A percentile compares a stretch with the other conserved stretches of the same genome.
Evolutionary conservation across 2,113 vertebrate genomes (phyloP).

Genomic region (Atractosteus spatula): DNA sequence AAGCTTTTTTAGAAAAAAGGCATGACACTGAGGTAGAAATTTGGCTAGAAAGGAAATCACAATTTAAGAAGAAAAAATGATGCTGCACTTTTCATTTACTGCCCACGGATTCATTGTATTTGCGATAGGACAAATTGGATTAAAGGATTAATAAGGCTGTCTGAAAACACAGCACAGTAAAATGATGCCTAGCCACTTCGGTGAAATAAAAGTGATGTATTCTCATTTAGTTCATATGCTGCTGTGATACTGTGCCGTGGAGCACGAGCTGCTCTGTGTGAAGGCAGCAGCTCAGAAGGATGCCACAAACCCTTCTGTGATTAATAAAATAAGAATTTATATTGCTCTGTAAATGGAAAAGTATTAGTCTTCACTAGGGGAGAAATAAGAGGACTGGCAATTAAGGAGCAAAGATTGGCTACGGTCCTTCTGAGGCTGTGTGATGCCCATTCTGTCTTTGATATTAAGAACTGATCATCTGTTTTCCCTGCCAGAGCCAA

Average conservation of each 20-base stretch:
- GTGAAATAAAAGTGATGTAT: not conserved
- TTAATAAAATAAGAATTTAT: conserved; percentile 24
- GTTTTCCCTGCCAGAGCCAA: conserved; percentile 15
- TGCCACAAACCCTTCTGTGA: not conserved
- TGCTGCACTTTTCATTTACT: no score
- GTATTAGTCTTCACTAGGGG: conserved; percentile 2
- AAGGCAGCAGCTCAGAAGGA: not conserved
- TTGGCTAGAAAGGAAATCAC: no score
- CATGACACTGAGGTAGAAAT: no score
- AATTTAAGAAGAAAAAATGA: no score
- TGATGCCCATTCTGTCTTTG: conserved; percentile 15
- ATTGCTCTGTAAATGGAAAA: conserved; percentile 18
- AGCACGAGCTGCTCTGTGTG: not conserved
- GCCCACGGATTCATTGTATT: not conserved
- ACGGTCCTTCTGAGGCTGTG: conserved; percentile 13
- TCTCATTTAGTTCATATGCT: not conserved
- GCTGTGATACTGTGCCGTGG: not conserved
- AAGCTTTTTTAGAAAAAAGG: no score
- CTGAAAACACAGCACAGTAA: not conserved
- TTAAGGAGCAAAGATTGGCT: conserved; percentile 20
- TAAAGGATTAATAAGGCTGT: not conserved
- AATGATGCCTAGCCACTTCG: not conserved
- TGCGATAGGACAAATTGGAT: not conserved
- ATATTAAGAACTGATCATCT: conserved; percentile 17
- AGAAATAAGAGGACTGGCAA: conserved; percentile 20